Conservation (phyloP, 2,888 invertebrate species). For the Agrotis segetum region DNA sequence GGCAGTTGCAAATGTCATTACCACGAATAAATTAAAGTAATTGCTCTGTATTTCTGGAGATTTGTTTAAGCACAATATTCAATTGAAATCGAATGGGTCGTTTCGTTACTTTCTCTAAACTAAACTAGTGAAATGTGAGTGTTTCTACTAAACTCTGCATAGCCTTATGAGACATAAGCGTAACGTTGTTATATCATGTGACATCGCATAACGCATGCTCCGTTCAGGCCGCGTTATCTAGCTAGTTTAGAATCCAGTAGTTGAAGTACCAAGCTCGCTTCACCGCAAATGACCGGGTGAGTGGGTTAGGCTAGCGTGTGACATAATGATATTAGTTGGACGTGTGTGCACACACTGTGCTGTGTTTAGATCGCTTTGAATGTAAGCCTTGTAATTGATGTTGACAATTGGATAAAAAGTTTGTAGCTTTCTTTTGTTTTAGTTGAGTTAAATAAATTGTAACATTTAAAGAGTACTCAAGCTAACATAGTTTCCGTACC, state of each 20-base stretch:
- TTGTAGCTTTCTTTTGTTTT: neutral
- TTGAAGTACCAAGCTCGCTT: conserved; percentile 12
- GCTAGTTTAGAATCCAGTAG: conserved; percentile 14
- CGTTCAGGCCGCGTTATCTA: conserved; percentile 16
- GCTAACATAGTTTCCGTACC: no score
- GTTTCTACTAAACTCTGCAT: neutral
- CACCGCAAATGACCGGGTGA: conserved; percentile 38
- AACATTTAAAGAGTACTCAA: no score
- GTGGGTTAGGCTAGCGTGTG: conserved; percentile 36
- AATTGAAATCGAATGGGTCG: no score
- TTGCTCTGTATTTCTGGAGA: no score
- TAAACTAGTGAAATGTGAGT: neutral
- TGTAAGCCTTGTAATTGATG: neutral
- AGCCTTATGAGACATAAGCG: neutral
- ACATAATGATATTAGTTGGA: conserved; percentile 50
- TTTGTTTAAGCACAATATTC: no score
- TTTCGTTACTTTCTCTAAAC: neutral
- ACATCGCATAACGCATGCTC: conserved; percentile 18
- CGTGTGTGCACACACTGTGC: conserved; percentile 36
- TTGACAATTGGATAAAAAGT: neutral
- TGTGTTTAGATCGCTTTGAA: conserved; percentile 34
- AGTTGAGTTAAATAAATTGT: no score
- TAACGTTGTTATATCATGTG: conserved; percentile 5
- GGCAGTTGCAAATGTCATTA: no score
- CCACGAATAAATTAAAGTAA: no score